These are phyloP conservation scores for Mythimna vitellina DNA, from an alignment of 2,888 invertebrate genomes.

Conservation along the genomic window DNA sequence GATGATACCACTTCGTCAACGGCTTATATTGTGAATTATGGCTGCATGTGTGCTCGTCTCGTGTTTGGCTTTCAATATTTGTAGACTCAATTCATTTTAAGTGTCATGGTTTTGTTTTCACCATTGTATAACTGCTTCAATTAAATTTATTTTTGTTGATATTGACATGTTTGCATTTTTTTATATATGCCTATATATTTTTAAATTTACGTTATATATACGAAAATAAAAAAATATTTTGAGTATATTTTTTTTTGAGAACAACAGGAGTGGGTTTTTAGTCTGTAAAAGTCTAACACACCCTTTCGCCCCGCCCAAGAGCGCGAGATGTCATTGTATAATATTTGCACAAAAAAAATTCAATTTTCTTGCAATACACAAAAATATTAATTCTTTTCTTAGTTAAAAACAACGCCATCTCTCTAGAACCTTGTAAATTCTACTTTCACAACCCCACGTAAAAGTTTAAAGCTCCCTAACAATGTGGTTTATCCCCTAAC, in stretches of 20 bases:
- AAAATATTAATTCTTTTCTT: background rate
- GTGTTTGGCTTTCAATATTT: conserved; percentile 5
- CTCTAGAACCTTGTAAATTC: conserved; percentile 11
- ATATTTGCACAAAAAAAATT: too few relatives aligned
- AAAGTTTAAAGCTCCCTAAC: conserved; percentile 40
- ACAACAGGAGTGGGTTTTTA: too few relatives aligned
- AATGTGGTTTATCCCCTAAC: conserved; percentile 34
- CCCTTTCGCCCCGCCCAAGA: too few relatives aligned
- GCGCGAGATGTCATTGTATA: too few relatives aligned
- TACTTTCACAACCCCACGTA: conserved; percentile 13
- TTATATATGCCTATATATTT: too few relatives aligned
- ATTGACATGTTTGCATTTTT: too few relatives aligned
- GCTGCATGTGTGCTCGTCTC: background rate
- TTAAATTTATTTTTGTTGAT: too few relatives aligned
- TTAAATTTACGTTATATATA: too few relatives aligned
- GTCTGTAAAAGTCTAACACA: too few relatives aligned
- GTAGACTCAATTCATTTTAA: background rate
- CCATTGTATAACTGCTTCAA: background rate
- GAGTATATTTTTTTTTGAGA: too few relatives aligned
- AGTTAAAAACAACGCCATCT: background rate
- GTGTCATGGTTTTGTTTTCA: background rate
- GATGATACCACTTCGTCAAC: conserved; percentile 20
- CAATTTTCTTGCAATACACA: too few relatives aligned
- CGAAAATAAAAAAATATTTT: too few relatives aligned
- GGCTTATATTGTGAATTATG: conserved; percentile 13